phyloP scores from a whole-genome alignment of 2,113 vertebrate genomes.

The Thermophis baileyi region DNA sequence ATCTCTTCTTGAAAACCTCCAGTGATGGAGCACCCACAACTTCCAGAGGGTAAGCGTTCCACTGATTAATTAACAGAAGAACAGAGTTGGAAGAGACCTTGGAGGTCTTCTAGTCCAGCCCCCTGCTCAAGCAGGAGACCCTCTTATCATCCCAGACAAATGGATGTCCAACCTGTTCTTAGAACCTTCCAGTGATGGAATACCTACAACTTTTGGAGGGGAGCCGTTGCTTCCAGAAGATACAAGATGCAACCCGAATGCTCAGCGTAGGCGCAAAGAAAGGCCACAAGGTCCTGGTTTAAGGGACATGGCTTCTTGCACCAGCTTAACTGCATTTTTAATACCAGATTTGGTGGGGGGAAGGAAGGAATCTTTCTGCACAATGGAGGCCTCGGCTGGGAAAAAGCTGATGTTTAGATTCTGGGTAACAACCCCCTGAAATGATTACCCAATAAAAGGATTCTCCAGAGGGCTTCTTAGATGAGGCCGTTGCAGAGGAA shows the following conservation, averaged over 20 bases:
- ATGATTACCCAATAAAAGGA: not conserved
- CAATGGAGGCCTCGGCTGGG: not conserved
- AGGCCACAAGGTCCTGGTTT: not conserved
- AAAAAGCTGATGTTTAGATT: not conserved
- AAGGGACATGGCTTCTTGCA: not conserved
- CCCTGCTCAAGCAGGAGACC: too few species aligned
- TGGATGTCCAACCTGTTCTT: too few species aligned
- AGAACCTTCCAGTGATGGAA: too few species aligned
- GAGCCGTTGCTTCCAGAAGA: too few species aligned
- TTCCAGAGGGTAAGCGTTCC: too few species aligned
- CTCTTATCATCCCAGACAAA: too few species aligned
- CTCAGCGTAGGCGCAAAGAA: not conserved
- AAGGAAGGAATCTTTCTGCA: not conserved
- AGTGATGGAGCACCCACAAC: too few species aligned
- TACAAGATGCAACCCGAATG: not conserved
- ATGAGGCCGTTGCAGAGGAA: not conserved
- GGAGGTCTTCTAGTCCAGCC: too few species aligned
- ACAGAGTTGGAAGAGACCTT: too few species aligned
- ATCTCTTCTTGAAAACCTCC: too few species aligned
- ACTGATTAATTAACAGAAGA: too few species aligned
- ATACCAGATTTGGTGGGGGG: not conserved
- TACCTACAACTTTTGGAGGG: too few species aligned
- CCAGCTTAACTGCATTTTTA: not conserved
- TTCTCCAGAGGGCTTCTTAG: not conserved
- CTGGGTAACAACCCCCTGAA: not conserved